Base-by-base conservation (phyloP, 2,797 vertebrate species). In the Oryzias sinensis region DNA sequence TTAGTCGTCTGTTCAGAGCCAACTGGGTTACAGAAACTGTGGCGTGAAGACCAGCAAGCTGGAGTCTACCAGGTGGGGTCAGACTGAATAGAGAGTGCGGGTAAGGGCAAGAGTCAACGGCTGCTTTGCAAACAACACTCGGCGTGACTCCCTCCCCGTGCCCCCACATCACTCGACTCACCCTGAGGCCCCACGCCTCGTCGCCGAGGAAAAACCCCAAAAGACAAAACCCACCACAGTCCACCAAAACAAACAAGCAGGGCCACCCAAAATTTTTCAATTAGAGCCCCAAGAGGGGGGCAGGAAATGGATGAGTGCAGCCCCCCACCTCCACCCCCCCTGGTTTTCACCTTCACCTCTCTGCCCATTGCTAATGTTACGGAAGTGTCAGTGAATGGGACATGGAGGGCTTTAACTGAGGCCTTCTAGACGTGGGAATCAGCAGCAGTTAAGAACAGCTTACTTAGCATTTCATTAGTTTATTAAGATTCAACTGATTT, bases 211-310 rank as follows among this genome's bases (percentile, higher is more conserved):
- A 91, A 91, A 93, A 89, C 91, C 92, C 92, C 86, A 93, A 93
- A 96, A 95, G 95, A 93, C 54, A 93, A 90, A 94, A 90, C 93
- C 93, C 90, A 87, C 92, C 89, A 85, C 94, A 94, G 94, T 95
- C 93, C 92, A 92, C 90, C 88, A 95, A 95, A 94, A 94, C 94
- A 96, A 96, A 97, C 94, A 95, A 94, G 93, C 91, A 95, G 92
- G 95, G 94, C 95, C 95, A 97, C 95, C 96, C 95, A 96, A 94
- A 37, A 94, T 93, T 93, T 87, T 95, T 94, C 94, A 95, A 96
- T 97, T 95, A 97, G 91, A 93, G 93, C 91, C 89, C 76, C 74
- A 86, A 37, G 90, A 82, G 91, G 88, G 88, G 87, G 92, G 65
- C 94, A 97, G 94, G 95, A 97, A 97, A 94, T 90, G 92, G 92